phyloP scores from a whole-genome alignment of 2,113 vertebrate species.

The Ageneiosus marmoratus region DNA sequence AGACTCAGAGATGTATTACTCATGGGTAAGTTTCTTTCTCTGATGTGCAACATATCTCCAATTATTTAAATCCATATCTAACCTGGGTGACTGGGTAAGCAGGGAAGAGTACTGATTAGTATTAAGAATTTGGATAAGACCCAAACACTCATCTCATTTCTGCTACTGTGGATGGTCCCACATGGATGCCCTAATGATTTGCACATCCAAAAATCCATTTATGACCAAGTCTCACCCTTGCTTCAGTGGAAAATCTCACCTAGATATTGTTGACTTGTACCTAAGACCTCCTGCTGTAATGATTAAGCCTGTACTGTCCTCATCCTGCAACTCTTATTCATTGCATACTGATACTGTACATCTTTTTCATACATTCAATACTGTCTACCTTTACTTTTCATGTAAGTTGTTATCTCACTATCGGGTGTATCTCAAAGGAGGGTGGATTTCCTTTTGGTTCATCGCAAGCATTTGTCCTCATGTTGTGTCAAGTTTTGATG shows the following conservation, averaged over 20 bases:
- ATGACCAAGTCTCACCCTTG: not conserved
- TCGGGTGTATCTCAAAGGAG: not conserved
- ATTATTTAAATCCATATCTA: not conserved
- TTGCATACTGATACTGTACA: not conserved
- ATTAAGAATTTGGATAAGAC: not conserved
- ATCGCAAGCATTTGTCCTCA: not conserved
- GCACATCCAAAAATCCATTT: constrained; percentile 11
- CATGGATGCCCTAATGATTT: constrained; percentile 6
- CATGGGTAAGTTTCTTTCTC: not conserved
- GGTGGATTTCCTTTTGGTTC: not conserved
- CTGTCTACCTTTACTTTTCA: not conserved
- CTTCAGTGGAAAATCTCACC: not conserved
- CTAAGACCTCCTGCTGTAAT: not conserved
- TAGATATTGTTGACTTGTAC: not conserved
- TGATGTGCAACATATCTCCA: not conserved
- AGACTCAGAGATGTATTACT: not conserved
- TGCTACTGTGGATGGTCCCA: not conserved
- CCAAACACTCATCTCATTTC: not conserved
- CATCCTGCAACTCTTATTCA: not conserved
- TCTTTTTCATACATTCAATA: not conserved
- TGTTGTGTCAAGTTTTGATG: not conserved
- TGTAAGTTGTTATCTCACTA: not conserved
- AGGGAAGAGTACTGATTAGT: not conserved
- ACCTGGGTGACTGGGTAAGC: not conserved
- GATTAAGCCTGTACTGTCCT: not conserved